Conservation (phyloP, 2,113 vertebrate genomes). For the Furnarius figulus region DNA sequence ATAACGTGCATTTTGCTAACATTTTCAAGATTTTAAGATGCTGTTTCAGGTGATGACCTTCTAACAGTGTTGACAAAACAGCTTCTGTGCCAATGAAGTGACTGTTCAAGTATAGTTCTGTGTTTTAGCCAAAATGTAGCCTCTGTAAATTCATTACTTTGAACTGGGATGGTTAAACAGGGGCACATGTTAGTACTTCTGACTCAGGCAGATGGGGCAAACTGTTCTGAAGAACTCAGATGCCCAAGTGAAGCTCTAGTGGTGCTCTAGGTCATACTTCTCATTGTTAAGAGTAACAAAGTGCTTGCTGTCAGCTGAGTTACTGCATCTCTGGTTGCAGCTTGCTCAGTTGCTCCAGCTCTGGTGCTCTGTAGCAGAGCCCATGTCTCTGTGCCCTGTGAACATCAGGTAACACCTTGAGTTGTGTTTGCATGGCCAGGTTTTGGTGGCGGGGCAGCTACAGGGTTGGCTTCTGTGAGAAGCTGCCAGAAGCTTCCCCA, state of each 20-base stretch:
- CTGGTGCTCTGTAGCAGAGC: neutral
- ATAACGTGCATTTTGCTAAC: neutral
- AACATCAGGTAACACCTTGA: neutral
- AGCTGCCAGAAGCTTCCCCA: neutral
- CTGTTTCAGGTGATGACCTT: neutral
- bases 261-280: neutral
- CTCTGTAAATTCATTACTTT: neutral
- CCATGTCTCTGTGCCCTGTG: neutral
- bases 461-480: neutral
- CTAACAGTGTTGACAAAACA: neutral
- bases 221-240: neutral
- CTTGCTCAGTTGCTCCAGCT: neutral
- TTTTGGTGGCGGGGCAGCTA: neutral
- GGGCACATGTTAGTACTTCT: neutral
- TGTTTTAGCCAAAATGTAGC: neutral
- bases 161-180: neutral
- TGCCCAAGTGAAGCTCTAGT: neutral
- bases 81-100: neutral
- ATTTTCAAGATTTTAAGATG: neutral
- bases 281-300: neutral
- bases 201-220: neutral
- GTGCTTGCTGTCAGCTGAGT: neutral
- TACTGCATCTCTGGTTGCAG: neutral
- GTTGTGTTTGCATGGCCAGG: rapidly evolving
- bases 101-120: neutral